Percentiles rank a stretch among this genome's conserved stretches.
Evolutionary conservation across 1,140 invertebrate species (phyloP).

Genomic region (Drosophila lini): DNA sequence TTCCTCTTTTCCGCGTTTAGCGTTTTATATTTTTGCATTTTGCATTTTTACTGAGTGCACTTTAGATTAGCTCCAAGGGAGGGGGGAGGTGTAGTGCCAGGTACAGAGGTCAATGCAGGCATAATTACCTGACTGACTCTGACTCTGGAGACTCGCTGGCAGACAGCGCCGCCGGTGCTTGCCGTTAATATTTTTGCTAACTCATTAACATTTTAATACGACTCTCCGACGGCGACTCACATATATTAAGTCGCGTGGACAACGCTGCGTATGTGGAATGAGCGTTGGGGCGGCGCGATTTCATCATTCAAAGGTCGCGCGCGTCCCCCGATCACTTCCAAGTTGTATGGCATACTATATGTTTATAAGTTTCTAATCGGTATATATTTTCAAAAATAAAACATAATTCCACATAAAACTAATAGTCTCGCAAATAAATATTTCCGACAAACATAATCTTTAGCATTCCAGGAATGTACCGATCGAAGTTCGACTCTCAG

Average conservation of each 20-base stretch:
- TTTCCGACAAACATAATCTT: background rate
- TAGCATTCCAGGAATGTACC: constrained; percentile 5
- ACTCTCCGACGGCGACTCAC: constrained; percentile 34
- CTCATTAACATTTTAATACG: constrained; percentile 81
- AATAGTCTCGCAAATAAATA: background rate
- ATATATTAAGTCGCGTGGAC: constrained; percentile 65
- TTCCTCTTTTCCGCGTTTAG: constrained; percentile 12
- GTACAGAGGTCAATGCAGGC: constrained; percentile 67
- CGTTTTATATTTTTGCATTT: constrained; percentile 38
- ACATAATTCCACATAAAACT: background rate
- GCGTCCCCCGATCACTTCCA: background rate
- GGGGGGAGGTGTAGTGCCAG: constrained; percentile 17
- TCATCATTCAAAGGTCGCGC: constrained; percentile 46
- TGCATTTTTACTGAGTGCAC: constrained; percentile 65
- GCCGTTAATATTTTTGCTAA: constrained; percentile 66
- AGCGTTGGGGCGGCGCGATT: constrained; percentile 55
- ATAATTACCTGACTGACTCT: constrained; percentile 64
- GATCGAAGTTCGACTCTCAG: background rate
- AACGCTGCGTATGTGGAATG: constrained; percentile 68
- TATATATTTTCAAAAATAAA: no score
- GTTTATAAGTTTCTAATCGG: background rate
- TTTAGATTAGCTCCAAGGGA: constrained; percentile 49
- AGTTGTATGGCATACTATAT: background rate
- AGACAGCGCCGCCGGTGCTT: background rate
- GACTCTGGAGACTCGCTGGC: constrained; percentile 3